Evolutionary conservation across 2,113 vertebrate genomes (phyloP).

Genomic region (Gymnobelideus leadbeateri): DNA sequence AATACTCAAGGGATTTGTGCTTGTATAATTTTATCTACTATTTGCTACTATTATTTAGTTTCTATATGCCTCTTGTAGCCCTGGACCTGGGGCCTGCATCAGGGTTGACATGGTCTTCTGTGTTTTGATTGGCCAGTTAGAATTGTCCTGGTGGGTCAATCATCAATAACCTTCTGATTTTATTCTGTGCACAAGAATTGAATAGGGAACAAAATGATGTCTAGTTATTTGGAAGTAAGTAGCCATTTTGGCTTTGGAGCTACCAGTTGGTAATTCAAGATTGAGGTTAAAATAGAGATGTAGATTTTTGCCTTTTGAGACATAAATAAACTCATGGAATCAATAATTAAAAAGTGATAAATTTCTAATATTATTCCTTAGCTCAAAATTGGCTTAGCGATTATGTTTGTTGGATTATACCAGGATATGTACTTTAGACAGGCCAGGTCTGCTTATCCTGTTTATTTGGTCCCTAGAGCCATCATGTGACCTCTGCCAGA

Average conservation of each 20-base stretch:
- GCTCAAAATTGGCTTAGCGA: slow-evolving; percentile 27
- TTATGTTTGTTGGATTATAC: not conserved
- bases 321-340: slow-evolving; percentile 25
- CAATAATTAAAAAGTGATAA: slow-evolving; percentile 44
- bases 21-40: slow-evolving; percentile 3
- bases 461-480: not conserved
- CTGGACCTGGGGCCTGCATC: not conserved
- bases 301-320: not conserved
- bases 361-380: slow-evolving; percentile 9
- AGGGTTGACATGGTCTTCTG: not conserved
- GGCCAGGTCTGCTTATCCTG: not conserved
- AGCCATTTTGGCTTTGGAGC: not conserved
- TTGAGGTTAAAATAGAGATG: not conserved
- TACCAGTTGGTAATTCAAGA: not conserved
- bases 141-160: not conserved
- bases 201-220: not conserved
- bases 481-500: not conserved
- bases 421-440: slow-evolving; percentile 19
- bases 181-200: not conserved
- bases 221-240: not conserved
- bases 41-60: slow-evolving; percentile 38
- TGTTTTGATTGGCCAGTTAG: fast-evolving
- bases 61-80: not conserved
- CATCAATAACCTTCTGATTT: not conserved
- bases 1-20: slow-evolving; percentile 10